A percentile compares a stretch with the other conserved stretches of the same genome.
Evolutionary conservation across 1,140 invertebrate genomes (phyloP).

Genomic region (Penaeus japonicus): DNA sequence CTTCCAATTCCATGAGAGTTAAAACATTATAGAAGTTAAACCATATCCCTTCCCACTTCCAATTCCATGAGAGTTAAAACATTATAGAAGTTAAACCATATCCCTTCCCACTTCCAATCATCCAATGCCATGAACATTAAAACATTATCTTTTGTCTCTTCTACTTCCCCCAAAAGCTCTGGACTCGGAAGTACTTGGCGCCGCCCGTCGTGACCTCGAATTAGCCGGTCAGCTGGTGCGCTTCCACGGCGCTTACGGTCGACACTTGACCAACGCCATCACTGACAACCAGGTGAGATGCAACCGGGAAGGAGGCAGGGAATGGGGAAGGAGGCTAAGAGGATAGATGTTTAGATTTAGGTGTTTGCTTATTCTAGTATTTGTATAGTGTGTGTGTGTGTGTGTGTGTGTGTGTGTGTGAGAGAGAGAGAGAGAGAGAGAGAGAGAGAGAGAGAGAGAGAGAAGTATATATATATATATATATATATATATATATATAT

Average conservation of each 20-base stretch:
- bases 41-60: too few relatives aligned
- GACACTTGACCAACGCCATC: slow-evolving; percentile 63
- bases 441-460: neutral
- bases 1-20: too few relatives aligned
- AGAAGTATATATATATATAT: neutral
- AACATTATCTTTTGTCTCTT: too few relatives aligned
- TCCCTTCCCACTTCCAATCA: neutral
- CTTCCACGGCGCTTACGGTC: slow-evolving; percentile 64
- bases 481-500: neutral
- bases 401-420: too few relatives aligned
- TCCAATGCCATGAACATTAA: too few relatives aligned
- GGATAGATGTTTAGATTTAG: neutral
- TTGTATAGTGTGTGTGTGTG: too few relatives aligned
- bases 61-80: too few relatives aligned
- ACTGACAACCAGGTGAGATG: slow-evolving; percentile 64
- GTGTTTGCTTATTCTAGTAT: neutral
- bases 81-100: too few relatives aligned
- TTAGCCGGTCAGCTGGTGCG: slow-evolving; percentile 63
- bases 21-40: too few relatives aligned
- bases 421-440: neutral
- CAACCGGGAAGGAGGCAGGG: neutral
- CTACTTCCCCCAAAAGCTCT: slow-evolving; percentile 61
- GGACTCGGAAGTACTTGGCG: slow-evolving; percentile 61
- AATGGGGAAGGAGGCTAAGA: neutral
- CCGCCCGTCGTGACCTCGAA: slow-evolving; percentile 62